phyloP scores from a whole-genome alignment of 2,888 invertebrate genomes.

The Pristionchus entomophagus region DNA sequence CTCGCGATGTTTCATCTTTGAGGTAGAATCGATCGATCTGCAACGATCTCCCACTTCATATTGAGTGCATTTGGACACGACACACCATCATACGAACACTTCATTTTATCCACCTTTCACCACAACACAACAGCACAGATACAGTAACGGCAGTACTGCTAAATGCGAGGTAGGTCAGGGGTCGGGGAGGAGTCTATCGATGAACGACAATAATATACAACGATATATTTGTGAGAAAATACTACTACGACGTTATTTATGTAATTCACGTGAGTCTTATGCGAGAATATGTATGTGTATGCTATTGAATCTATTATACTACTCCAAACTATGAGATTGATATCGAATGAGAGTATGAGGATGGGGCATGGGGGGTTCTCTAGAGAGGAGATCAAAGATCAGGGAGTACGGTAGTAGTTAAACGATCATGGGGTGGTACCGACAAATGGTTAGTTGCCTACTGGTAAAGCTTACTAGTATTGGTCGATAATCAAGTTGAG shows the following conservation, averaged over 20 bases:
- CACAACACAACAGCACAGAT: constrained; percentile 1
- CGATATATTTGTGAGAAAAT: constrained; percentile 38
- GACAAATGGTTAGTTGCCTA: constrained; percentile 30
- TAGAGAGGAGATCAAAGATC: constrained; percentile 19
- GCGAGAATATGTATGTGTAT: constrained; percentile 18
- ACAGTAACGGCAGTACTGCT: neutral
- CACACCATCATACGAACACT: constrained; percentile 33
- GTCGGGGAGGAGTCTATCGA: neutral
- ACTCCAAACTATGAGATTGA: constrained; percentile 23
- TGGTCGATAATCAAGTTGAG: neutral
- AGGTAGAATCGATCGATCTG: constrained; percentile 24
- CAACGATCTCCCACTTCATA: neutral
- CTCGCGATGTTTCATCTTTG: neutral
- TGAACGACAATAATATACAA: constrained; percentile 25
- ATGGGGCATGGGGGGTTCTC: neutral
- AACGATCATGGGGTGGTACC: neutral
- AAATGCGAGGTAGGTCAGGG: neutral
- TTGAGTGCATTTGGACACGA: neutral
- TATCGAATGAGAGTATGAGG: constrained; percentile 10
- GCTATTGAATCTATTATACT: constrained; percentile 42
- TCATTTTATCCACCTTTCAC: constrained; percentile 14
- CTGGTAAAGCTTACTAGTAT: constrained; percentile 35
- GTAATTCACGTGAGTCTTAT: constrained; percentile 11
- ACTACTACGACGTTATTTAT: constrained; percentile 33
- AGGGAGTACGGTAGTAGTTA: neutral